Percentiles rank a stretch among this genome's conserved stretches.
These are phyloP conservation scores for Holotrichia oblita DNA, from an alignment of 1,140 invertebrate species.

Conservation along the genomic window DNA sequence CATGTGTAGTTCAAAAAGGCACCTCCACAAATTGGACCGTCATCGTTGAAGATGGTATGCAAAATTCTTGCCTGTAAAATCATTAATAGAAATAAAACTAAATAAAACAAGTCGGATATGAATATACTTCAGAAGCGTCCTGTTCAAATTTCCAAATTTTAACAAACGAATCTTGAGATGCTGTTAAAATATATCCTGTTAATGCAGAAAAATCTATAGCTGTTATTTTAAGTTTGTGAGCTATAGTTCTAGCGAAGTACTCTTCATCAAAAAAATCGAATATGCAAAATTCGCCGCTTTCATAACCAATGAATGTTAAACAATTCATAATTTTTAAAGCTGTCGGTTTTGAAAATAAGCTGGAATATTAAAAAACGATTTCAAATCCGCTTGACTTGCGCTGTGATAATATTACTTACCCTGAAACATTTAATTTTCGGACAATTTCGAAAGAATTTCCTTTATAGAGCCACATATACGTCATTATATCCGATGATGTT, in stretches of 20 bases:
- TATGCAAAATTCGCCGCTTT: conserved; percentile 43
- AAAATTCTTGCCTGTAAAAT: conserved; percentile 37
- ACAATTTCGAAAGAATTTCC: conserved; percentile 45
- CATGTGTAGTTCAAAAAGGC: conserved; percentile 42
- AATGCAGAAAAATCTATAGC: conserved; percentile 43
- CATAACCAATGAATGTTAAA: conserved; percentile 43
- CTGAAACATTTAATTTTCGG: conserved; percentile 44
- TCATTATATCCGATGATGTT: conserved; percentile 45
- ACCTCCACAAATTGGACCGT: conserved; percentile 41
- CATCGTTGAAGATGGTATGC: conserved; percentile 22
- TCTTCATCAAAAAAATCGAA: conserved; percentile 42
- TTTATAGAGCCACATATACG: conserved; percentile 47
- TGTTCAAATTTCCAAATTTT: conserved; percentile 43
- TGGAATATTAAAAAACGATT: no score
- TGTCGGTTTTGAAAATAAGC: conserved; percentile 40
- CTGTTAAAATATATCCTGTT: conserved; percentile 37
- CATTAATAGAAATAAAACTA: neutral
- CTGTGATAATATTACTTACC: no score
- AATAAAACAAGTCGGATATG: neutral
- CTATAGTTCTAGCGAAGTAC: conserved; percentile 36
- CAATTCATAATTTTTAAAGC: conserved; percentile 38
- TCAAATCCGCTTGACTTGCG: no score
- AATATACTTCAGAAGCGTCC: conserved; percentile 26
- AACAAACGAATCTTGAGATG: conserved; percentile 38
- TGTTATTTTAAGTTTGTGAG: conserved; percentile 42